Evolutionary conservation across 2,797 vertebrate species (phyloP).

Genomic region (Gadopsis bispinosus): DNA sequence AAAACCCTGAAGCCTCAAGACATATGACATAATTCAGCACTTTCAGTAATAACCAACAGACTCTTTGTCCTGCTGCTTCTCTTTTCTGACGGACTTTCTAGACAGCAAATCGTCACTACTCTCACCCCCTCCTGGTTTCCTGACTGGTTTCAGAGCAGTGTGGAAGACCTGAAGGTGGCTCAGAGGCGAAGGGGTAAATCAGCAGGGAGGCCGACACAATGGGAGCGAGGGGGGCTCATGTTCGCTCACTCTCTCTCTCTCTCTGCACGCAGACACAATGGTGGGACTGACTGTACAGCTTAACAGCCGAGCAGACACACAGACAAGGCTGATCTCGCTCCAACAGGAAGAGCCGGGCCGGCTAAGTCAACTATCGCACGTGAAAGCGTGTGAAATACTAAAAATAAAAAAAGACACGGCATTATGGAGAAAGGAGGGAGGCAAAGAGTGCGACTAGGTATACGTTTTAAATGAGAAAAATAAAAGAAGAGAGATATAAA

Average conservation of each 20-base stretch:
- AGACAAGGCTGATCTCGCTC: constrained; percentile 49
- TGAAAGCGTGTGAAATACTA: constrained; percentile 31
- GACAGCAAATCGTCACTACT: constrained; percentile 2
- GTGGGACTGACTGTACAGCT: constrained; percentile 54
- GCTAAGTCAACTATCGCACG: constrained; percentile 51
- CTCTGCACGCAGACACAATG: constrained; percentile 47
- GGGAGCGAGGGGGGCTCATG: constrained; percentile 22
- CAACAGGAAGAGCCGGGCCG: constrained; percentile 50
- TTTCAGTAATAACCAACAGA: constrained; percentile 6
- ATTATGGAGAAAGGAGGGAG: background rate
- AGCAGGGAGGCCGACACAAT: constrained; percentile 32
- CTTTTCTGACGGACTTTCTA: constrained; percentile 22
- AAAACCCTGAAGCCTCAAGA: constrained; percentile 4
- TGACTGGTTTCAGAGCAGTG: constrained; percentile 28
- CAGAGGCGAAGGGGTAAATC: constrained; percentile 35
- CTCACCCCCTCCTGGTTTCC: constrained; percentile 7
- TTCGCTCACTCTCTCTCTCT: constrained; percentile 24
- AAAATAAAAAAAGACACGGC: constrained; percentile 15
- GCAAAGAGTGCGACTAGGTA: background rate
- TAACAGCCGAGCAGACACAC: constrained; percentile 28
- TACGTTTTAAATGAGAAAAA: background rate
- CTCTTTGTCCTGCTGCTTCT: constrained; percentile 4
- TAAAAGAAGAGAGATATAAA: background rate
- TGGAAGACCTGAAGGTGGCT: constrained; percentile 38
- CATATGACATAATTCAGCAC: constrained; percentile 4